These are phyloP conservation scores for Nyleta sp. DNA, from an alignment of 2,888 invertebrate species.

Conservation along the genomic window DNA sequence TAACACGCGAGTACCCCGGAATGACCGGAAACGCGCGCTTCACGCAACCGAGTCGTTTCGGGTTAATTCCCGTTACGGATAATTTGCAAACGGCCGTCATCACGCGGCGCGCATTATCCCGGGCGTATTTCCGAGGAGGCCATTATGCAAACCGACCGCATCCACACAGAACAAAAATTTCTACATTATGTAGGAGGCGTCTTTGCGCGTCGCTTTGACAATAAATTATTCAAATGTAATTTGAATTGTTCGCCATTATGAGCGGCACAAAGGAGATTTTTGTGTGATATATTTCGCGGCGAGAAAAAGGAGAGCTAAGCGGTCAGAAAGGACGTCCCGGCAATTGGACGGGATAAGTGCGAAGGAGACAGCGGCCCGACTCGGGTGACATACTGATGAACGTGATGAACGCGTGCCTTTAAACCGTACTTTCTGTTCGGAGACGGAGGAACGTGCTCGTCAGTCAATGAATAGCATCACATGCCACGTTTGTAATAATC, in stretches of 20 bases:
- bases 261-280: slow-evolving; percentile 46
- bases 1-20: slow-evolving; percentile 32
- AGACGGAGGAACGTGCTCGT: slow-evolving; percentile 46
- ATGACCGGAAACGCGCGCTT: slow-evolving; percentile 44
- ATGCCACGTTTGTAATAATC: slow-evolving; percentile 48
- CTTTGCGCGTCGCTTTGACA: slow-evolving; percentile 46
- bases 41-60: slow-evolving; percentile 34
- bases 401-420: slow-evolving; percentile 49
- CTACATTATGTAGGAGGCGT: slow-evolving; percentile 55
- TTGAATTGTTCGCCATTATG: slow-evolving; percentile 51
- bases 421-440: slow-evolving; percentile 40
- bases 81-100: slow-evolving; percentile 51
- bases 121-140: slow-evolving; percentile 33
- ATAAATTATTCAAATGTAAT: slow-evolving; percentile 62
- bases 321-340: slow-evolving; percentile 44
- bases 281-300: slow-evolving; percentile 27
- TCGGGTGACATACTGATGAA: slow-evolving; percentile 53
- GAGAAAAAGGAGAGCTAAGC: slow-evolving; percentile 24
- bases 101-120: slow-evolving; percentile 35
- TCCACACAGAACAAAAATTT: slow-evolving; percentile 28
- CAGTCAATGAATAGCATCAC: slow-evolving; percentile 53
- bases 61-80: slow-evolving; percentile 54
- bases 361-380: slow-evolving; percentile 19
- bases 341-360: slow-evolving; percentile 25
- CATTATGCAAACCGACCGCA: slow-evolving; percentile 40